Conservation (phyloP, 2,888 invertebrate genomes). For the Psylliodes chrysocephalus region DNA sequence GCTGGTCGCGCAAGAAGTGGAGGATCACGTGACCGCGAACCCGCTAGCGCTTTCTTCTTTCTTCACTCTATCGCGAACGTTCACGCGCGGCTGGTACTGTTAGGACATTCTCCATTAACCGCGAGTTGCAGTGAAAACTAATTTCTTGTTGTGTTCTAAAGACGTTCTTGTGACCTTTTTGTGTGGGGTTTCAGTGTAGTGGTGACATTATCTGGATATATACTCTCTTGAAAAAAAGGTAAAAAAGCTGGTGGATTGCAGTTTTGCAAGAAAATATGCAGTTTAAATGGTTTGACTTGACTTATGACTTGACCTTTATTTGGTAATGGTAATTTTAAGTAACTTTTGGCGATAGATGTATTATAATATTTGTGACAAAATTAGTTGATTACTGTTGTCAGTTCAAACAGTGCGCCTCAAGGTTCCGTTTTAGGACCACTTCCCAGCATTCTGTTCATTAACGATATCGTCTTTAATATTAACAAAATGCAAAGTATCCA, state of each 20-base stretch:
- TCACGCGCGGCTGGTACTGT: slow-evolving; percentile 39
- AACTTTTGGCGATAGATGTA: neutral
- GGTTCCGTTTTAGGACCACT: too few species aligned
- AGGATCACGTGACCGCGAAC: slow-evolving; percentile 55
- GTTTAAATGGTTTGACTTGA: neutral
- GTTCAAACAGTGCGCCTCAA: too few species aligned
- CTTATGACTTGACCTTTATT: slow-evolving; percentile 15
- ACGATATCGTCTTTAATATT: too few species aligned
- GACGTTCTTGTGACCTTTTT: slow-evolving; percentile 10
- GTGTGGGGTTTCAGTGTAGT: slow-evolving; percentile 5
- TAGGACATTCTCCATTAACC: slow-evolving; percentile 10
- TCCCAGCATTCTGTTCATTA: too few species aligned
- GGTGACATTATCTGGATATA: slow-evolving; percentile 14
- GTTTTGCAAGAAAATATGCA: neutral
- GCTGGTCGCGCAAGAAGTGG: slow-evolving; percentile 45
- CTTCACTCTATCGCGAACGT: slow-evolving; percentile 56
- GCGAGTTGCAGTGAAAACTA: slow-evolving; percentile 27
- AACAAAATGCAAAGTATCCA: too few species aligned
- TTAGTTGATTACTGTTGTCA: too few species aligned
- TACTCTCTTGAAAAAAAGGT: neutral
- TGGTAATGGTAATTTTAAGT: neutral
- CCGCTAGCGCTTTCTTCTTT: slow-evolving; percentile 57
- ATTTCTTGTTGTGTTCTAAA: slow-evolving; percentile 26
- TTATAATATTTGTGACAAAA: too few species aligned
- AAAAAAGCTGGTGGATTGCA: neutral